Percentiles rank a stretch among this genome's conserved stretches.
Conservation (phyloP, 2,113 vertebrate species). For the Atractosteus spatula region DNA sequence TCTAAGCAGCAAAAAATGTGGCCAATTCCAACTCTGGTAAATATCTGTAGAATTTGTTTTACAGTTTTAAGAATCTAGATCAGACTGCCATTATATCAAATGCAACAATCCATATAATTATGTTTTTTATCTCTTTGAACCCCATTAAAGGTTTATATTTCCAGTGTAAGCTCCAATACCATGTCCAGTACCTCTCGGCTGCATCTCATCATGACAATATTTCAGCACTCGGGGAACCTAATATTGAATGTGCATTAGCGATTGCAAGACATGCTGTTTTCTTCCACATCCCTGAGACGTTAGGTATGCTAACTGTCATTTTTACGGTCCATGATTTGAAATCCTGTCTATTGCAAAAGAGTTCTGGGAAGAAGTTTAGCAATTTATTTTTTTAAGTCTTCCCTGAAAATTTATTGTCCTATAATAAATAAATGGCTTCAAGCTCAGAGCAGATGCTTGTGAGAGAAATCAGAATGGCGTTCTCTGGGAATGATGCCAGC, state of each 20-base stretch:
- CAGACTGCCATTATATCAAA: neutral
- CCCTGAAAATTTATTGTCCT: no score
- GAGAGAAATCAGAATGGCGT: no score
- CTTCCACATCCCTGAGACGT: no score
- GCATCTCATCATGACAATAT: conserved; percentile 27
- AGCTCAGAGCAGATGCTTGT: no score
- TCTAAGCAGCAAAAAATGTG: conserved; percentile 13
- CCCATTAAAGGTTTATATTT: neutral
- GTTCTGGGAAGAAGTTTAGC: no score
- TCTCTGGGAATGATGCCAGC: no score
- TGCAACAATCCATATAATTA: neutral
- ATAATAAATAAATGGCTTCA: no score
- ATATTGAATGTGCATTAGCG: conserved; percentile 9
- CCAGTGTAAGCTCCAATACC: neutral
- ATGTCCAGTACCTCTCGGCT: neutral
- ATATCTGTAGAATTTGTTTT: neutral
- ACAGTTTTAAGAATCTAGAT: neutral
- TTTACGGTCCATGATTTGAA: no score
- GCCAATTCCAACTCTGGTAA: neutral
- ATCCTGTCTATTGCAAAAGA: no score
- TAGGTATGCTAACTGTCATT: no score
- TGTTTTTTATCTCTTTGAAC: neutral
- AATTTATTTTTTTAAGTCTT: no score
- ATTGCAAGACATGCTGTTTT: no score
- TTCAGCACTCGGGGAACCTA: neutral